phyloP scores from a whole-genome alignment of 2,888 invertebrate genomes.

The Ormyrus thymus region DNA sequence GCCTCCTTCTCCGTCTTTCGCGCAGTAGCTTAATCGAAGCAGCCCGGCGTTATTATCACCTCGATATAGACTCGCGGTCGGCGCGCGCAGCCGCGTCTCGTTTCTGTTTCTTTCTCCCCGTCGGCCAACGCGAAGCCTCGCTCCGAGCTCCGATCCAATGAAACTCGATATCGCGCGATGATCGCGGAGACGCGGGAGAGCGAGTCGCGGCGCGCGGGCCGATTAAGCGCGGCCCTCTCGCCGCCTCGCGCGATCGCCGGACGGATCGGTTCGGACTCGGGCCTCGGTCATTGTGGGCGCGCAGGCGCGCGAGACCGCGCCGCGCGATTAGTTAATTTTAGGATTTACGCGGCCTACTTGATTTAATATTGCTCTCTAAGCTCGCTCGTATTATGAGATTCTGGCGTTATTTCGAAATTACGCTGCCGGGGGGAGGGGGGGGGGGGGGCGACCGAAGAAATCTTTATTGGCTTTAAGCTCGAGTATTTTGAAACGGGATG shows the following conservation, averaged over 20 bases:
- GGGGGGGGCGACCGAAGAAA: no score
- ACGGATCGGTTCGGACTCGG: background rate
- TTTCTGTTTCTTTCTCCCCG: no score
- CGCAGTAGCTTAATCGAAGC: no score
- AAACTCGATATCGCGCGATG: conserved; percentile 35
- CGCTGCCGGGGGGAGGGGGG: no score
- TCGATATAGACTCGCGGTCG: background rate
- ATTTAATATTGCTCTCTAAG: conserved; percentile 24
- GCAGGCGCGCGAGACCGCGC: background rate
- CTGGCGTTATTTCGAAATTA: no score
- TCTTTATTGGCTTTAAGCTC: no score
- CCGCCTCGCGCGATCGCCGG: background rate
- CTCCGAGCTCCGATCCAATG: background rate
- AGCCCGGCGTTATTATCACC: background rate
- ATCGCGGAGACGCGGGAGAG: conserved; percentile 4
- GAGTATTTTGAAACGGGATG: no score
- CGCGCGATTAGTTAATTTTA: conserved; percentile 46
- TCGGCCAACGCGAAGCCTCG: no score
- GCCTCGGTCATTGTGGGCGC: no score
- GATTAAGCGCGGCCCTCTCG: conserved; percentile 22
- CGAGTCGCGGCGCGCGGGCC: conserved; percentile 8
- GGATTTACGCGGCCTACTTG: conserved; percentile 48
- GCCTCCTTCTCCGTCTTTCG: accelerated
- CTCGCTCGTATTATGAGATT: conserved; percentile 19
- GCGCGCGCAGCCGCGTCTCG: background rate